Evolutionary conservation across 2,797 vertebrate genomes (phyloP), one percentile per base, ranked within the genome.

Genomic region (Etheostoma nigrum): DNA sequence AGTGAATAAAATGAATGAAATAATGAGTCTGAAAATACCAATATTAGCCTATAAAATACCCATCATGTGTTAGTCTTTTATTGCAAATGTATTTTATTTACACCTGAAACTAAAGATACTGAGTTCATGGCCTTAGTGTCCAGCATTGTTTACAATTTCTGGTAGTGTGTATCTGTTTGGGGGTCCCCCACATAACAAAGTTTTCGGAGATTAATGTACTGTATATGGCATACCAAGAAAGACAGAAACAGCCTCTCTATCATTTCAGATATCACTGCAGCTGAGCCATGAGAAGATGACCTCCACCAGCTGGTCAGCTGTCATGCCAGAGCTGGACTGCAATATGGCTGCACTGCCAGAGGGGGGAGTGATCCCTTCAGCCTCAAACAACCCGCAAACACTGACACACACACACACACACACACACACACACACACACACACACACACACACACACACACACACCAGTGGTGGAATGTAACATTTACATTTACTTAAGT

Each of bases 331-430:
- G 62, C 57, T 65, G 19, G 21, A 49, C 58, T 91, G 91, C 54
- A 88, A 80, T 89, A 53, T 47, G 18, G 65, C 67, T 49, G 12
- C 57, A 53, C 73, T 76, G 86, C 91, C 91, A 78, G 84, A 87
- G 73, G 89, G 80, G 86, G 90, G 92, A 67, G 91, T 73, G 71
- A 85, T 86, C 44, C 73, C 88, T 76, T 72, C 84, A 88, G 27
- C 59, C 45, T 68, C 4, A 1, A 57, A 52, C 30, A 30, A 30
- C 30, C 30, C 67, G 9, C 8, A 36, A 9, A 36, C 8, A 36
- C 33, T 2, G 1, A 36, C 33, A 36, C 33, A 40, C 36, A 8
- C 65, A 12, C 33, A 36, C 8, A 36, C 33, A 36, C 33, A 9
- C 33, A 36, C 33, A 36, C 33, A 40, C 36, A 9, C 36, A 40